Conservation (phyloP, 2,888 invertebrate species). For the Ceramica pisi region DNA sequence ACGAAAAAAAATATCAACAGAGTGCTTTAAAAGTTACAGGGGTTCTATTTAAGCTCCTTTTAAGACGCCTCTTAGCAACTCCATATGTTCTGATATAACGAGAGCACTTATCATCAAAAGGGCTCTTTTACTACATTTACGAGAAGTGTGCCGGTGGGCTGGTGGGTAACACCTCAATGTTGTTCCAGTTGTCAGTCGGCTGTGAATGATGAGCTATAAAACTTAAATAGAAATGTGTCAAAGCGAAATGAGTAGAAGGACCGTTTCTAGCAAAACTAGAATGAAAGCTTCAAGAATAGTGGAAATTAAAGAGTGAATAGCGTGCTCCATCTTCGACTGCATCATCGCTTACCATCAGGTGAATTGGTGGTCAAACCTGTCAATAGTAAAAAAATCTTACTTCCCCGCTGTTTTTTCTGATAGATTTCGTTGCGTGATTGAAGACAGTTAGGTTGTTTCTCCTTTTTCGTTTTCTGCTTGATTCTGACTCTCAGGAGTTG, state of each 20-base stretch:
- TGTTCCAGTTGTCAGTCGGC: slow-evolving; percentile 65
- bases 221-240: slow-evolving; percentile 52
- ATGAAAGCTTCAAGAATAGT: background rate
- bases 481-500: no score
- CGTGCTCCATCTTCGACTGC: no score
- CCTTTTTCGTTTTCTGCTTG: no score
- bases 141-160: slow-evolving; percentile 45
- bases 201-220: slow-evolving; percentile 61
- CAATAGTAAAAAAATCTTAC: no score
- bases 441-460: no score
- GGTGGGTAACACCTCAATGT: slow-evolving; percentile 67
- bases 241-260: slow-evolving; percentile 28
- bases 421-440: no score
- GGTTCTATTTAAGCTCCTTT: slow-evolving; percentile 26
- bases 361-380: no score
- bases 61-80: slow-evolving; percentile 24
- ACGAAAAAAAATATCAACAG: background rate
- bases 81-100: slow-evolving; percentile 55
- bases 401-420: no score
- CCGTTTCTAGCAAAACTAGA: background rate
- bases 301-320: no score
- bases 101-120: slow-evolving; percentile 66
- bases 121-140: slow-evolving; percentile 54
- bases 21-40: background rate
- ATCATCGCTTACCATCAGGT: no score